These are phyloP conservation scores for Gerosis bhagava DNA, from an alignment of 2,888 invertebrate genomes.

Conservation along the genomic window DNA sequence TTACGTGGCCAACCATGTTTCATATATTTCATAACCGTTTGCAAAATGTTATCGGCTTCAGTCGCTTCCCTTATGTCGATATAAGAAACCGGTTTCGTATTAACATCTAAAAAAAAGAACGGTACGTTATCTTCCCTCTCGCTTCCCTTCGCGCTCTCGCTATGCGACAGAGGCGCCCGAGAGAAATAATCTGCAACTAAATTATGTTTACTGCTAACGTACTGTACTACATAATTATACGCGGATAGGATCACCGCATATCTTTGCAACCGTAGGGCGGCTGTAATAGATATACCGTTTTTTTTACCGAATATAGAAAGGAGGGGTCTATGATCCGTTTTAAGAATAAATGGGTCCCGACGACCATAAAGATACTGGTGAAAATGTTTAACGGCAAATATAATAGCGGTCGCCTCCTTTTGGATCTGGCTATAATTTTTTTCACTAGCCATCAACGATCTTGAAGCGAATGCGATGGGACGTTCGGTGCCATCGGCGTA, in stretches of 20 bases:
- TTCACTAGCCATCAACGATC: constrained; percentile 21
- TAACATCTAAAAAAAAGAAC: too few species aligned
- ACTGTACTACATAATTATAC: constrained; percentile 23
- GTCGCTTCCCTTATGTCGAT: constrained; percentile 22
- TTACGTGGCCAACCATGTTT: constrained; percentile 32
- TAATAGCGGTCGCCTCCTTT: constrained; percentile 32
- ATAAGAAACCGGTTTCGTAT: constrained; percentile 22
- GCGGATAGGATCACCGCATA: constrained; percentile 30
- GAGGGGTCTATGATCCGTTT: constrained; percentile 29
- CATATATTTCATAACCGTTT: constrained; percentile 31
- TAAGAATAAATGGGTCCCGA: constrained; percentile 29
- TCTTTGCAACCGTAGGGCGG: constrained; percentile 27
- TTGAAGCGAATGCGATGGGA: constrained; percentile 7
- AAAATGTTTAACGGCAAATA: constrained; percentile 30
- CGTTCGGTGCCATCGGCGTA: background rate
- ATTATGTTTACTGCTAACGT: constrained; percentile 24
- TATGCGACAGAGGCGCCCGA: constrained; percentile 23
- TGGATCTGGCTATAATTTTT: constrained; percentile 33
- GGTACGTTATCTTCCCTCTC: constrained; percentile 2
- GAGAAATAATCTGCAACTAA: constrained; percentile 30
- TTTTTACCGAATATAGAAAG: constrained; percentile 25
- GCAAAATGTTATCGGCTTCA: constrained; percentile 16
- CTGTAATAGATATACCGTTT: constrained; percentile 22
- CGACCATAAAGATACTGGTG: constrained; percentile 35
- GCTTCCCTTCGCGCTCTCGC: background rate